phyloP scores from a whole-genome alignment of 1,140 invertebrate species.

The Scaptomyza hsui region DNA sequence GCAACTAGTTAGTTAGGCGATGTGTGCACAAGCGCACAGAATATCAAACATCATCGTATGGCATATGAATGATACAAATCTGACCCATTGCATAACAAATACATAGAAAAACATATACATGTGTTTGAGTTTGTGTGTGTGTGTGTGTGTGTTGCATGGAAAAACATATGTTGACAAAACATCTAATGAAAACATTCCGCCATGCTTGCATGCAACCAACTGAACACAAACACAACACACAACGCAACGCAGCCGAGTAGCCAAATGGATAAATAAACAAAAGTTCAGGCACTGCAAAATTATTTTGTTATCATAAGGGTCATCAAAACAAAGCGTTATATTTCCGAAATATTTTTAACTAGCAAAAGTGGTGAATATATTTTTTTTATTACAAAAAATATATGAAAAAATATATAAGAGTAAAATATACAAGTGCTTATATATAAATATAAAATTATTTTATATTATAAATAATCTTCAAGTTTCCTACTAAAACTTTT shows the following conservation, averaged over 20 bases:
- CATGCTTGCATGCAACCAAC: conserved; percentile 26
- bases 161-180: conserved; percentile 51
- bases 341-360: background rate
- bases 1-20: conserved; percentile 16
- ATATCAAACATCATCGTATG: background rate
- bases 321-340: conserved; percentile 48
- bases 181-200: conserved; percentile 65
- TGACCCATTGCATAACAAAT: background rate
- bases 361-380: no score
- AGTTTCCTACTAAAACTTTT: no score
- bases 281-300: conserved; percentile 51
- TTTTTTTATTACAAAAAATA: no score
- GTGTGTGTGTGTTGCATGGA: no score
- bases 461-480: no score
- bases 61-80: conserved; percentile 12
- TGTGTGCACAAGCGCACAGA: conserved; percentile 6
- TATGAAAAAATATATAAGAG: no score
- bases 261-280: conserved; percentile 65
- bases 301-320: conserved; percentile 68
- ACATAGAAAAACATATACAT: background rate
- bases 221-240: conserved; percentile 12
- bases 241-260: conserved; percentile 13
- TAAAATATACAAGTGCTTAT: no score
- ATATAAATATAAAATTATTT: no score
- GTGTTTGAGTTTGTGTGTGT: background rate